Conservation (phyloP, 2,797 vertebrate genomes). For the Remorina albescens region DNA sequence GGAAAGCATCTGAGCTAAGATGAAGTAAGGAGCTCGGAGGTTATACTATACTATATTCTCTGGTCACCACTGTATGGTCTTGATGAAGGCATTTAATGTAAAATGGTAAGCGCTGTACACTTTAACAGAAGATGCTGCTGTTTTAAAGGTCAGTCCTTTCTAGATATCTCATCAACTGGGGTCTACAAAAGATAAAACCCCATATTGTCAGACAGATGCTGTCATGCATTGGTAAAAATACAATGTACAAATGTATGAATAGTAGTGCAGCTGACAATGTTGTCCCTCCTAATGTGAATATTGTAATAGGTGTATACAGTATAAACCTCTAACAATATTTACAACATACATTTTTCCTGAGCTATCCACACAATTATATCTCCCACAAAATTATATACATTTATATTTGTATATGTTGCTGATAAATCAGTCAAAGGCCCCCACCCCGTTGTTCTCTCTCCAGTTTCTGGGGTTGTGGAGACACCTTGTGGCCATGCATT, state of each 20-base stretch:
- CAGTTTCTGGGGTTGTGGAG: constrained; percentile 66
- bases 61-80: constrained; percentile 1
- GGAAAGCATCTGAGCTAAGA: constrained; percentile 25
- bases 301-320: background rate
- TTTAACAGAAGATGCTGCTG: constrained; percentile 25
- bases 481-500: constrained; percentile 72
- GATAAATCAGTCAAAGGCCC: background rate
- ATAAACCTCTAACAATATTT: background rate
- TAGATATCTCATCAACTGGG: constrained; percentile 41
- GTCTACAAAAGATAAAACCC: constrained; percentile 37
- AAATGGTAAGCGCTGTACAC: constrained; percentile 1
- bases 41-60: constrained; percentile 1
- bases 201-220: constrained; percentile 30
- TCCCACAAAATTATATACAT: background rate
- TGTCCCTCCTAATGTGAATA: background rate
- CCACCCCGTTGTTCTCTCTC: background rate
- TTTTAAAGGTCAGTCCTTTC: constrained; percentile 16
- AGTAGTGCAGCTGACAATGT: background rate
- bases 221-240: background rate
- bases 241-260: background rate
- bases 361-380: background rate
- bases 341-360: background rate
- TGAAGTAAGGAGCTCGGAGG: constrained; percentile 11
- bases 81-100: constrained; percentile 13
- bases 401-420: background rate